A percentile compares a stretch with the other conserved stretches of the same genome.
These are phyloP conservation scores for Ornithoptera alexandrae DNA, from an alignment of 2,888 invertebrate genomes.

Conservation along the genomic window DNA sequence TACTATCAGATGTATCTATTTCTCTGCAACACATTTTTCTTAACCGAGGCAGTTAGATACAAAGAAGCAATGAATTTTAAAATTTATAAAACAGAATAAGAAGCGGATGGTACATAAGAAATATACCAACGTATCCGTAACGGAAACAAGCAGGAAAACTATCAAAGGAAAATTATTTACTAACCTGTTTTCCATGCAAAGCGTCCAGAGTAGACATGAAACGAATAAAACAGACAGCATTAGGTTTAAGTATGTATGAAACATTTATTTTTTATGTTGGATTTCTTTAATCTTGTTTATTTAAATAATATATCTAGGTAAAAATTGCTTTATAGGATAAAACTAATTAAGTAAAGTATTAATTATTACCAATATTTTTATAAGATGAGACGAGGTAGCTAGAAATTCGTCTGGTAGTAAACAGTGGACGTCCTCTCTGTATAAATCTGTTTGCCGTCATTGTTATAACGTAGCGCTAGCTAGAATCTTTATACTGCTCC, in stretches of 20 bases:
- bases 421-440: no score
- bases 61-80: background rate
- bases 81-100: background rate
- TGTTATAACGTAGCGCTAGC: no score
- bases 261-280: background rate
- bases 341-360: no score
- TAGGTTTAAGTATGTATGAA: slow-evolving; percentile 33
- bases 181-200: slow-evolving; percentile 43
- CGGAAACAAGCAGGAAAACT: slow-evolving; percentile 18
- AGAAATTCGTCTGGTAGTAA: no score
- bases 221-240: slow-evolving; percentile 34
- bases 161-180: slow-evolving; percentile 34
- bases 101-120: slow-evolving; percentile 3
- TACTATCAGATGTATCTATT: no score
- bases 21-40: background rate
- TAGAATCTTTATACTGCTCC: no score
- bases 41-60: background rate
- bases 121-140: slow-evolving; percentile 1
- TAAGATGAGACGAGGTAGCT: no score
- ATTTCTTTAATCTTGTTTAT: background rate
- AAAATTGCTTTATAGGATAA: no score
- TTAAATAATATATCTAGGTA: no score
- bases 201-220: slow-evolving; percentile 39
- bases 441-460: no score
- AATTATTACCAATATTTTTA: no score